phyloP scores from a whole-genome alignment of 2,888 invertebrate genomes.

The Aleiodes leptofemur region DNA sequence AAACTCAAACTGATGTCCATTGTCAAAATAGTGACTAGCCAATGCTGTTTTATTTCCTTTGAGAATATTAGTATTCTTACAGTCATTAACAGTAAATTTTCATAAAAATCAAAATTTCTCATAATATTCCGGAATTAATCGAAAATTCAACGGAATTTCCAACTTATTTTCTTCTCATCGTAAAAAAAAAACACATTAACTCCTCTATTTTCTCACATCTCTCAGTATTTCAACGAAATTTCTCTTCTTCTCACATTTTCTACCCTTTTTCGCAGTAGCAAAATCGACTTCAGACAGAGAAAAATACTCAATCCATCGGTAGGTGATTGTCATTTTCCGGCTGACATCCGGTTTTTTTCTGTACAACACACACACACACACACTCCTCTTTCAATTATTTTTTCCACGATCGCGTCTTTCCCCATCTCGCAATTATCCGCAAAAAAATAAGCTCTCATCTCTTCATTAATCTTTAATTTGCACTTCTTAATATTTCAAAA shows the following conservation, averaged over 20 bases:
- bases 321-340: constrained; percentile 75
- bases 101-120: too few relatives aligned
- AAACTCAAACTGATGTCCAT: too few relatives aligned
- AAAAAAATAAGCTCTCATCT: constrained; percentile 33
- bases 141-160: too few relatives aligned
- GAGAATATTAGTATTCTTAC: too few relatives aligned
- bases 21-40: too few relatives aligned
- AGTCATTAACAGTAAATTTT: too few relatives aligned
- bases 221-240: constrained; percentile 40
- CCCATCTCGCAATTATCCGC: constrained; percentile 34
- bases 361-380: constrained; percentile 1
- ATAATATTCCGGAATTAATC: too few relatives aligned
- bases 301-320: constrained; percentile 62
- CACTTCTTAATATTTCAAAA: neutral
- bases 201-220: neutral
- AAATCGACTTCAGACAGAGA: constrained; percentile 71
- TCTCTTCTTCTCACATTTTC: constrained; percentile 41
- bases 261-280: constrained; percentile 29
- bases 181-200: neutral
- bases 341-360: constrained; percentile 65
- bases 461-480: constrained; percentile 59
- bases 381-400: constrained; percentile 43
- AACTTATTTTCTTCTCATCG: neutral
- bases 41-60: too few relatives aligned
- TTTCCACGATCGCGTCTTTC: constrained; percentile 36